Evolutionary conservation across 2,113 vertebrate genomes (phyloP).

Genomic region (Solea senegalensis): DNA sequence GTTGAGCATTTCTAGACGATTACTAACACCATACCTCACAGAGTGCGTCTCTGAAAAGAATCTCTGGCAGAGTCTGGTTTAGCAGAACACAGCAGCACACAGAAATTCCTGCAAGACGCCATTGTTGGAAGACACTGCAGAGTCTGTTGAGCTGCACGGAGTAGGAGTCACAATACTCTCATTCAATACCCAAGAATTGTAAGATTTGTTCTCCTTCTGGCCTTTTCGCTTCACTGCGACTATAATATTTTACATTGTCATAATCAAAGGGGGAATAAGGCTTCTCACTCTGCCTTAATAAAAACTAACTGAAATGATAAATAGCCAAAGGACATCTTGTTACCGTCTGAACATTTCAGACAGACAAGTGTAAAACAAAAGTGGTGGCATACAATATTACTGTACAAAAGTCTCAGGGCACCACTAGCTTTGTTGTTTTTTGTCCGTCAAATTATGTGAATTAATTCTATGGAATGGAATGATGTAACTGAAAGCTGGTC

Average conservation of each 20-base stretch:
- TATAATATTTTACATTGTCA: conserved; percentile 48
- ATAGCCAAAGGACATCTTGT: conserved; percentile 5
- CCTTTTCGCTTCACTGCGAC: conserved; percentile 48
- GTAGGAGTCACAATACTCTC: conserved; percentile 70
- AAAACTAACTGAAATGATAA: background rate
- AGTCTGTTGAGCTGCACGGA: conserved; percentile 56
- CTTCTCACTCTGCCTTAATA: background rate
- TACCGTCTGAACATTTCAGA: conserved; percentile 7
- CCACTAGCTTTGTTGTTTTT: no score
- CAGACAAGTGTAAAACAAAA: background rate
- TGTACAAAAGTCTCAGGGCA: no score
- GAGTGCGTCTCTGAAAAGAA: conserved; percentile 60
- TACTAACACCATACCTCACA: conserved; percentile 56
- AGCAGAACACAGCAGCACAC: conserved; percentile 58
- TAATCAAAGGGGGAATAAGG: conserved; percentile 19
- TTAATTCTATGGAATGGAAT: no score
- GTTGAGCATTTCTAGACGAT: conserved; percentile 66
- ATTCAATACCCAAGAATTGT: conserved; percentile 52
- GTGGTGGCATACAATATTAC: background rate
- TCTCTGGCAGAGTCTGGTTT: conserved; percentile 61
- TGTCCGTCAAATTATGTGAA: no score
- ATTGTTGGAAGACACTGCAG: conserved; percentile 74
- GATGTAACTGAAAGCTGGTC: no score
- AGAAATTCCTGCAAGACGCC: conserved; percentile 64
- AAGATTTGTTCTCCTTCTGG: conserved; percentile 32